These are phyloP conservation scores for Oryzias melastigma DNA, from an alignment of 2,113 vertebrate genomes.

Conservation along the genomic window DNA sequence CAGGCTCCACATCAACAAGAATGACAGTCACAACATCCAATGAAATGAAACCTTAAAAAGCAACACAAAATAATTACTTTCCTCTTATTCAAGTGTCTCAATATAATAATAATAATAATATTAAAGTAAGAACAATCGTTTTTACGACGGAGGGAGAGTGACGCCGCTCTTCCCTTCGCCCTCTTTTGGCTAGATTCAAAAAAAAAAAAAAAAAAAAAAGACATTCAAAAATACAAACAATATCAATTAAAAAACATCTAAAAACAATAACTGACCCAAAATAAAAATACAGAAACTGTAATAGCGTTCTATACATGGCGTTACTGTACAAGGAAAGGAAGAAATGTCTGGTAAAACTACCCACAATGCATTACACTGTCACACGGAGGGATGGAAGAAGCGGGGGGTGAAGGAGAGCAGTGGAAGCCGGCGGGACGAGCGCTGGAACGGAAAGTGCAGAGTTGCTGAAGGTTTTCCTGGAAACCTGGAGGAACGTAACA, in stretches of 20 bases:
- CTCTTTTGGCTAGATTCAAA: constrained; percentile 70
- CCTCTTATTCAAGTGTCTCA: constrained; percentile 76
- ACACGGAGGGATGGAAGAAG: constrained; percentile 38
- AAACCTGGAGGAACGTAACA: constrained; percentile 76
- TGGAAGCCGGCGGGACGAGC: constrained; percentile 39
- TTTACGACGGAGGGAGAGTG: constrained; percentile 55
- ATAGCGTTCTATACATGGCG: constrained; percentile 77
- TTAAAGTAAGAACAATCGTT: constrained; percentile 68
- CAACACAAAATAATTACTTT: constrained; percentile 72
- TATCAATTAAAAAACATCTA: constrained; percentile 59
- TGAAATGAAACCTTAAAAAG: constrained; percentile 73
- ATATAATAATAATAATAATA: constrained; percentile 72
- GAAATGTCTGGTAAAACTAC: constrained; percentile 73
- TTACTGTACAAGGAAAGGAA: constrained; percentile 76
- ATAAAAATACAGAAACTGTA: constrained; percentile 67
- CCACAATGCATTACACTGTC: constrained; percentile 72
- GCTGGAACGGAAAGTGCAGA: constrained; percentile 78
- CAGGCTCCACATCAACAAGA: constrained; percentile 61
- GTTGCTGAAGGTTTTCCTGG: constrained; percentile 68
- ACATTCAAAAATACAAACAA: constrained; percentile 70
- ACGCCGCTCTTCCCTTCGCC: constrained; percentile 54
- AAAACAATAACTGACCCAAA: constrained; percentile 43
- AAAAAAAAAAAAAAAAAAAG: constrained; percentile 52
- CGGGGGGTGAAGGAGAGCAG: constrained; percentile 19
- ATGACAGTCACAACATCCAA: constrained; percentile 67